These are phyloP conservation scores for Caenorhabditis drosophilae DNA, from an alignment of 2,888 invertebrate species.

Conservation along the genomic window DNA sequence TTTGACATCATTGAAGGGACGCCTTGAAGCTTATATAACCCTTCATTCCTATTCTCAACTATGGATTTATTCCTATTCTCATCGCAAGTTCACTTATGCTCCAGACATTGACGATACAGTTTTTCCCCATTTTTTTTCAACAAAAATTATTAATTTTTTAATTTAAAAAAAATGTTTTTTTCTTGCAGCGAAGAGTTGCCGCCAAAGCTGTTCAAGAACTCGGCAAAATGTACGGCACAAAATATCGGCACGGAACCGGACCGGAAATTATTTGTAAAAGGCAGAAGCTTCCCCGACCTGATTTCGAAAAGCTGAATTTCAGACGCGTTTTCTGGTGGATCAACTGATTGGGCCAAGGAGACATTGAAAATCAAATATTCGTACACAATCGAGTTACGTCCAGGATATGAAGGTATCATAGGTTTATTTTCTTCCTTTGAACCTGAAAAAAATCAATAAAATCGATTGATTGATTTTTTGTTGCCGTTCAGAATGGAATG, in stretches of 20 bases:
- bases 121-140: background rate
- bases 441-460: background rate
- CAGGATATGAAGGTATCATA: slow-evolving; percentile 61
- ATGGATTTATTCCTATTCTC: slow-evolving; percentile 68
- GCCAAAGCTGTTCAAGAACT: slow-evolving; percentile 59
- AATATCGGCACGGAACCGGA: slow-evolving; percentile 65
- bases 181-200: slow-evolving; percentile 63
- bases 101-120: slow-evolving; percentile 66
- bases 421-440: slow-evolving; percentile 1
- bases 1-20: slow-evolving; percentile 46
- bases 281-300: background rate
- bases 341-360: slow-evolving; percentile 67
- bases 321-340: slow-evolving; percentile 67
- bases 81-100: slow-evolving; percentile 61
- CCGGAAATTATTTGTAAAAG: slow-evolving; percentile 68
- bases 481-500: slow-evolving; percentile 61
- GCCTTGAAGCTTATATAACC: slow-evolving; percentile 64
- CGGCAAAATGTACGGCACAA: slow-evolving; percentile 64
- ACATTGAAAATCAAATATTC: slow-evolving; percentile 65
- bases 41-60: slow-evolving; percentile 67
- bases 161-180: background rate
- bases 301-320: slow-evolving; percentile 17
- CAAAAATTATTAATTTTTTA: background rate
- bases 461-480: background rate
- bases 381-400: slow-evolving; percentile 65